These are phyloP conservation scores for Muntiacus muntjak DNA, from an alignment of 2,113 vertebrate genomes.

Conservation along the genomic window DNA sequence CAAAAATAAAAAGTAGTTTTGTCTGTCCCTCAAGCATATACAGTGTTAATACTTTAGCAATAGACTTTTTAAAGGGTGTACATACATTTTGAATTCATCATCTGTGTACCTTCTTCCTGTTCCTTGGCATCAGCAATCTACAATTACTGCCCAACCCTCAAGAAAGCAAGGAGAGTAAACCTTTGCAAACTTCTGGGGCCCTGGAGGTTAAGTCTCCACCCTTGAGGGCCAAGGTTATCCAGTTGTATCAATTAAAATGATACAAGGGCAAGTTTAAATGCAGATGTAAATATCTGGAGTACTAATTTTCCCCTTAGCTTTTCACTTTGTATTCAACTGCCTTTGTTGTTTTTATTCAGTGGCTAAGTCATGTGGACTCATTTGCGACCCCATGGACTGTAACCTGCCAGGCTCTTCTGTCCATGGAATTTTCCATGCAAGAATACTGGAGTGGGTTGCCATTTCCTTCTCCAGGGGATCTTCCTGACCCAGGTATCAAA, in stretches of 20 bases:
- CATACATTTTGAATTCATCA: not conserved
- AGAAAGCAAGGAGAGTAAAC: not conserved
- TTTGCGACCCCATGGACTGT: not conserved
- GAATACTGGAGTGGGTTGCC: not conserved
- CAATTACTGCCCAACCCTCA: not conserved
- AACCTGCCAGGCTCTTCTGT: not conserved
- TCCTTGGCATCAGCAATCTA: not conserved
- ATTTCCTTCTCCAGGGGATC: not conserved
- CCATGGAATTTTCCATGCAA: not conserved
- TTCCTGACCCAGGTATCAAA: not conserved
- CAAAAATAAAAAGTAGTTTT: not conserved
- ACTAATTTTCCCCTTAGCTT: not conserved
- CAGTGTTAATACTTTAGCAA: not conserved
- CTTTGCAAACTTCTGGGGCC: not conserved
- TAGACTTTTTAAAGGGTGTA: not conserved
- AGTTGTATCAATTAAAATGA: not conserved
- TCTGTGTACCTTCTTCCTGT: not conserved
- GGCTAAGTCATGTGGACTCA: not conserved
- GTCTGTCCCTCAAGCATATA: not conserved
- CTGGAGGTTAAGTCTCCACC: not conserved
- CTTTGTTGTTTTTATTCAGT: not conserved
- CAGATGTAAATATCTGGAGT: not conserved
- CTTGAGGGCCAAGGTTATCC: not conserved
- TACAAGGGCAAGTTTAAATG: not conserved
- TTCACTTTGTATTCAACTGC: not conserved